Conservation (phyloP, 2,888 invertebrate species). For the Fragum sueziense region DNA sequence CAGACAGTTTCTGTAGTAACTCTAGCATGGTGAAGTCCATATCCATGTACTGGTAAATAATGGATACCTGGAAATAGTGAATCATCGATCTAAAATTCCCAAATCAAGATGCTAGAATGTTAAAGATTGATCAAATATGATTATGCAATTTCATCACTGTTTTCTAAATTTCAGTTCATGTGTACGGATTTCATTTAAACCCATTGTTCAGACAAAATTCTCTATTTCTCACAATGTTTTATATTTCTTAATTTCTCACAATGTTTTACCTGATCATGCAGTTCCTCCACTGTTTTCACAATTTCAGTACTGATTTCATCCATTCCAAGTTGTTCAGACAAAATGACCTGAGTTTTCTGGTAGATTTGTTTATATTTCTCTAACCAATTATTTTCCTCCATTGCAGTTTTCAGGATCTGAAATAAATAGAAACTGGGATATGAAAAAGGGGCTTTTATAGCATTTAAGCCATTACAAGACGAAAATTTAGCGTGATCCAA, state of each 20-base stretch:
- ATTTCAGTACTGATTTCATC: slow-evolving; percentile 1
- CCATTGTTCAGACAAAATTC: no score
- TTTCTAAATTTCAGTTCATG: no score
- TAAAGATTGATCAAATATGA: no score
- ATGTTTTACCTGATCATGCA: slow-evolving; percentile 2
- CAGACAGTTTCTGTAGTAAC: slow-evolving; percentile 52
- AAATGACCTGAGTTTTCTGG: slow-evolving; percentile 48
- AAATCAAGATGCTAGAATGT: no score
- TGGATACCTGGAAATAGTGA: slow-evolving; percentile 70
- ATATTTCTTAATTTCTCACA: no score
- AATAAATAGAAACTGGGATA: no score
- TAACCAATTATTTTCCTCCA: slow-evolving; percentile 29
- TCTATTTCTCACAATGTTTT: neutral
- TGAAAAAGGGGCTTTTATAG: no score
- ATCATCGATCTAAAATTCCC: no score
- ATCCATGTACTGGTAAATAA: slow-evolving; percentile 70
- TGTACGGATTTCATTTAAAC: no score
- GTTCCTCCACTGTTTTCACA: neutral
- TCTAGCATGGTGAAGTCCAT: slow-evolving; percentile 58
- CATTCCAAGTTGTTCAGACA: slow-evolving; percentile 61
- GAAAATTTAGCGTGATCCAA: neutral
- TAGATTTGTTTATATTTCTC: slow-evolving; percentile 54
- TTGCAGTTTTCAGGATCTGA: slow-evolving; percentile 23
- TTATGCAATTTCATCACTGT: no score
- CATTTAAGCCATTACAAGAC: no score